Conservation (phyloP, 2,113 vertebrate genomes). For the Alexandromys fortis region DNA sequence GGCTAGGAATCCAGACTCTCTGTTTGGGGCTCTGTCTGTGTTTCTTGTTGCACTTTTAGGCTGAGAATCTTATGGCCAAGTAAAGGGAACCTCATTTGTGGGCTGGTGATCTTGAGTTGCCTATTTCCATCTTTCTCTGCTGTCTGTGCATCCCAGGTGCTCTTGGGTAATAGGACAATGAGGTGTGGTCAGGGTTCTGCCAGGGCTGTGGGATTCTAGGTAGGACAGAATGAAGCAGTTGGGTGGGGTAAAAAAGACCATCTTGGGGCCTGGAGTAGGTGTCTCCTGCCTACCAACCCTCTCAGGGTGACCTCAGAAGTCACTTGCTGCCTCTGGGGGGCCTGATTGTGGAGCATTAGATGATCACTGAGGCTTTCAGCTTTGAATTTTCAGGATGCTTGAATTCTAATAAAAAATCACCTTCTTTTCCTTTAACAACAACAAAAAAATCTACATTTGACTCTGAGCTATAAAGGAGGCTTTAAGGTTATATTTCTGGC, state of each 20-base stretch:
- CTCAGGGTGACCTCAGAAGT: not conserved
- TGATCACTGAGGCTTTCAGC: not conserved
- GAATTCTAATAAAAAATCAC: conserved; percentile 49
- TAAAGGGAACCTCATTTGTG: not conserved
- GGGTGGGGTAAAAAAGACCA: not conserved
- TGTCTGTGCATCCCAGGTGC: not conserved
- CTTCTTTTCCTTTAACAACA: conserved; percentile 40
- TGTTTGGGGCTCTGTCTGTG: not conserved
- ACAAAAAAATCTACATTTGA: conserved; percentile 53
- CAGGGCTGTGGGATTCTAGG: not conserved
- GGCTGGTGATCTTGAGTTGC: not conserved
- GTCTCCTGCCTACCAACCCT: not conserved
- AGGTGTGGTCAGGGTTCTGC: not conserved
- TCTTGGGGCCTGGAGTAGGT: fast-evolving
- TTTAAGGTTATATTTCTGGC: conserved; percentile 67
- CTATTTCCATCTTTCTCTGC: not conserved
- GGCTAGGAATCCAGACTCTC: not conserved
- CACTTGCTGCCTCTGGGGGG: not conserved
- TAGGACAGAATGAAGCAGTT: not conserved
- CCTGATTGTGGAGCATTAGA: not conserved
- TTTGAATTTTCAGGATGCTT: conserved; percentile 35
- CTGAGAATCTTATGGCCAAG: not conserved
- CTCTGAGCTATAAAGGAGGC: conserved; percentile 52
- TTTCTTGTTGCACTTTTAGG: not conserved
- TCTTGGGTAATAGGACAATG: not conserved